Evolutionary conservation across 2,797 vertebrate species (phyloP), one percentile per base, ranked within the genome.

Genomic region (Anabacerthia variegaticeps): DNA sequence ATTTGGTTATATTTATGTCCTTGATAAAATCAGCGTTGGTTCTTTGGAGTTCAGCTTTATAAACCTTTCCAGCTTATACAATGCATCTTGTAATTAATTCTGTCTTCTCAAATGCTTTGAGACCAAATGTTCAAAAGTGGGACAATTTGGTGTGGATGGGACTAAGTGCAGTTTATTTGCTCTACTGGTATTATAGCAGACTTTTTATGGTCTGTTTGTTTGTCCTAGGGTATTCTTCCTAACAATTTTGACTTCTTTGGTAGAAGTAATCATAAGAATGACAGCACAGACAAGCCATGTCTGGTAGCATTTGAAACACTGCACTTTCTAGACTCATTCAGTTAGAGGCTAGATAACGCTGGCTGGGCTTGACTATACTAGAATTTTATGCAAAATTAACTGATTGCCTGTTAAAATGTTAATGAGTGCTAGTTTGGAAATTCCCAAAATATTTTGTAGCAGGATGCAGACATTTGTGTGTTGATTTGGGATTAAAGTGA

Each of bases 301-400:
- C 81, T 94, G 78, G 82, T 56, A 88, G 65, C 2, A 1, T 80
- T 92, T 72, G 59, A 77, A 87, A 48, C 49, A 27, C 20, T 65
- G 37, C 34, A n/a, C 26, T 89, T 34, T 77, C 34, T 49, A 52
- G 26, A 16, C 13, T 84, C 4, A 6, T 66, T 93, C 66, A 63
- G 2, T 69, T 85, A 77, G 24, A 90, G 4, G 17, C 32, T 90
- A 76, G 83, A 67, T 92, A 93, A 74, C 16, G 26, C 5, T 18
- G 51, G 32, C 5, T 20, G 55, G 88, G 78, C 91, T 93, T 92
- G 86, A 87, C 81, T 93, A 71, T 55, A 87, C 63, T 94, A 85
- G 92, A 82, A 88, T 87, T 92, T 82, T 93, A 85, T 92, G 85
- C 80, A 86, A 93, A 96, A 95, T 84, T 59, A 86, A 63, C 80